Percentiles rank a stretch among this genome's conserved stretches.
phyloP scores from a whole-genome alignment of 2,797 vertebrate genomes.

The Gymnoscopelus microlampas region DNA sequence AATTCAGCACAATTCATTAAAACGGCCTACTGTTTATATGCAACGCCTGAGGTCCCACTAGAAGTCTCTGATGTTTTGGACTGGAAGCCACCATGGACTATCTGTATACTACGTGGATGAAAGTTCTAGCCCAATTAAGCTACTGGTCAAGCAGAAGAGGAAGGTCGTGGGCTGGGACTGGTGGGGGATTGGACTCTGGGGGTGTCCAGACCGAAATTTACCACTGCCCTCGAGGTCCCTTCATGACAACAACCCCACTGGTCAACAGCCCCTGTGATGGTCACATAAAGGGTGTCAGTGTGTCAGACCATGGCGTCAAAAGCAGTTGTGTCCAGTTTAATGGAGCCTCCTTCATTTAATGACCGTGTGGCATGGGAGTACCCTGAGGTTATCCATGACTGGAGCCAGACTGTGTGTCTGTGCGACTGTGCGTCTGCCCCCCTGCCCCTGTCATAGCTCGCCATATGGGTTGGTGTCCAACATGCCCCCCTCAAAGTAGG shows the following conservation, averaged over 20 bases:
- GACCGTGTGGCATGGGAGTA: slow-evolving; percentile 56
- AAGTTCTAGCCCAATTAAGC: slow-evolving; percentile 1
- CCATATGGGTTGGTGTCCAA: slow-evolving; percentile 51
- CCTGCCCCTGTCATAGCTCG: slow-evolving; percentile 26
- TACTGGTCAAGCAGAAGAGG: slow-evolving; percentile 25
- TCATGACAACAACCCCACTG: slow-evolving; percentile 52
- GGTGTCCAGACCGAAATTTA: slow-evolving; percentile 32
- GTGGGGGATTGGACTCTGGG: slow-evolving; percentile 10
- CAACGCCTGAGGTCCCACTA: slow-evolving; percentile 43
- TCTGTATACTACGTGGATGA: not conserved
- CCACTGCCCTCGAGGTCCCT: slow-evolving; percentile 48
- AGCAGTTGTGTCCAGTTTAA: slow-evolving; percentile 62
- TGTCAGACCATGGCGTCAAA: slow-evolving; percentile 61
- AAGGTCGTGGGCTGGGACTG: slow-evolving; percentile 13
- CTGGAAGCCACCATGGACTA: not conserved
- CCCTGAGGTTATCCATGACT: slow-evolving; percentile 72
- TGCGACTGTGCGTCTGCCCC: too few species aligned
- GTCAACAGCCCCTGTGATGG: slow-evolving; percentile 56
- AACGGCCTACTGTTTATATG: too few species aligned
- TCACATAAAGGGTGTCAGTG: slow-evolving; percentile 62
- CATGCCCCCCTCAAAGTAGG: slow-evolving; percentile 56
- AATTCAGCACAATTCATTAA: not conserved
- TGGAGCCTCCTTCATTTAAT: slow-evolving; percentile 65
- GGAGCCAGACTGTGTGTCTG: slow-evolving; percentile 75
- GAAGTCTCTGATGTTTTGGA: slow-evolving; percentile 7